Base-by-base conservation (phyloP, 2,797 vertebrate genomes). In the Smutsia gigantea region DNA sequence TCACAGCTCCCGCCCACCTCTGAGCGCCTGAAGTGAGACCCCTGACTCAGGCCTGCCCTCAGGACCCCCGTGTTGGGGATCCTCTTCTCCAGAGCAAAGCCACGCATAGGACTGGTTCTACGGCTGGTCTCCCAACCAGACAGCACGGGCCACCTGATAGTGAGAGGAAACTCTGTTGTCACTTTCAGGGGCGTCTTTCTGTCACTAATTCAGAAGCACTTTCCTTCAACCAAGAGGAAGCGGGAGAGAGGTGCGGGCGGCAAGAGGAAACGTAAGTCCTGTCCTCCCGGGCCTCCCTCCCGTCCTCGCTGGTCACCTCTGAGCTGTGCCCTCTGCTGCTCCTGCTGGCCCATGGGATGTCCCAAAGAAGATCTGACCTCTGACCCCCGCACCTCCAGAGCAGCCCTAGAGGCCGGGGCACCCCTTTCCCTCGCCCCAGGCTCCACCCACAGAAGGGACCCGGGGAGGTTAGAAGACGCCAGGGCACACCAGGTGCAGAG, bases 201-300 rank as follows among this genome's bases (percentile, higher is more conserved):
- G 98, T 99, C 99, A 53, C 99, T 99, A 74, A 99, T 99, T 97
- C 98, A 98, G 93, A 99, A 99, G 98, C 99, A 99, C 98, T 99
- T 99, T 98, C 99, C 99, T 61, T 99, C 99, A 90, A 99, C 99
- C 98, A 99, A 99, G 98, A 99, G 99, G 98, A 99, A 99, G 97
- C 98, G 99, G 97, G 99, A 99, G 97, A 99, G 99, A 97, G 99
- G 98, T 93, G 98, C 98, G 0, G 99, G 99, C 90, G 99, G 98
- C 97, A 99, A 99, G 97, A 99, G 99, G 97, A 99, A 99, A 99
- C 99, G 99, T 99, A 98, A 99, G 99, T 92, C 18, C 34, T 19
- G 31, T 51, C 39, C 3, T 15, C 23, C 42, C 23, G 2, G 84
- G 51, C 9, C 53, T 14, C 37, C 68, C 13, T 13, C 5, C 13